A percentile compares a stretch with the other conserved stretches of the same genome.
Evolutionary conservation across 2,113 vertebrate species (phyloP).

Genomic region (Tupaia tana): DNA sequence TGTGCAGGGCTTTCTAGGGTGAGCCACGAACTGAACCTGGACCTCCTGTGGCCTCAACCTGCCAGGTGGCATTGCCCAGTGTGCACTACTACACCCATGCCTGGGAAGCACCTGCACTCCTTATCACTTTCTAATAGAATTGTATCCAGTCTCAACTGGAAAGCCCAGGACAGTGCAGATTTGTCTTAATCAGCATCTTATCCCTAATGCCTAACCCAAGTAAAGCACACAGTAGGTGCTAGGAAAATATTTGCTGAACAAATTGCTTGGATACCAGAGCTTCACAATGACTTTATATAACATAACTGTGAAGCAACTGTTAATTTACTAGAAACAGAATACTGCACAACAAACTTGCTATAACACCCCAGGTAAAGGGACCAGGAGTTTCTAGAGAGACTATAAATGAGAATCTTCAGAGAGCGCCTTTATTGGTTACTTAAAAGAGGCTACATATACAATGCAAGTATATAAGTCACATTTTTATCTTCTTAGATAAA

Average conservation of each 20-base stretch:
- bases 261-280: not conserved
- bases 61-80: too few species aligned
- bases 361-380: not conserved
- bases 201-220: constrained; percentile 4
- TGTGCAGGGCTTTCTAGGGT: too few species aligned
- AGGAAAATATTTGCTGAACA: constrained; percentile 40
- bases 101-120: not conserved
- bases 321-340: not conserved
- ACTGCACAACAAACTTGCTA: not conserved
- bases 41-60: too few species aligned
- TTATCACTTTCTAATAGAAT: not conserved
- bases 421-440: not conserved
- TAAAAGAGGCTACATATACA: constrained; percentile 20
- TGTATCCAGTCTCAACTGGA: not conserved
- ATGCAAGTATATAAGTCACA: not conserved
- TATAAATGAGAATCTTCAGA: not conserved
- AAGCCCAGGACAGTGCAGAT: not conserved
- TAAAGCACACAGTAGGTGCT: not conserved
- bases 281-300: constrained; percentile 31
- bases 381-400: constrained; percentile 3
- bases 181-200: constrained; percentile 15
- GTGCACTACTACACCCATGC: too few species aligned
- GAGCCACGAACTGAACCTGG: too few species aligned
- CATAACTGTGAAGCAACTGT: constrained; percentile 16
- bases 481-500: constrained; percentile 6